A percentile compares a stretch with the other conserved stretches of the same genome.
phyloP scores from a whole-genome alignment of 2,888 invertebrate genomes.

The Plebejus melissa region DNA sequence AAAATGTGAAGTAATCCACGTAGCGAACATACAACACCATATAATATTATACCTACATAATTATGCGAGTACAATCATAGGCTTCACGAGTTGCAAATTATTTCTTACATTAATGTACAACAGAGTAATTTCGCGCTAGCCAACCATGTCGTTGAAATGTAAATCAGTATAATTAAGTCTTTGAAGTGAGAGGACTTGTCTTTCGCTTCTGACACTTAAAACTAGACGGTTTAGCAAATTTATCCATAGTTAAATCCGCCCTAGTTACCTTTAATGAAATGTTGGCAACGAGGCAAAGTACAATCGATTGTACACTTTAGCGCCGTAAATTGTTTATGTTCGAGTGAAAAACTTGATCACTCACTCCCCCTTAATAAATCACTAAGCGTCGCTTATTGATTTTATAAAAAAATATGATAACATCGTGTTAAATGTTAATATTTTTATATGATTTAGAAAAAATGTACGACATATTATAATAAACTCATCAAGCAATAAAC shows the following conservation, averaged over 20 bases:
- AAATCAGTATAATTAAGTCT: constrained; percentile 39
- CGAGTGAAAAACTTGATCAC: not conserved
- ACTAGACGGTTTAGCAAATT: constrained; percentile 37
- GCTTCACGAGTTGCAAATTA: not conserved
- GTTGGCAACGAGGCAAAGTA: constrained; percentile 31
- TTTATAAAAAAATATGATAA: not conserved
- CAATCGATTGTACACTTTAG: constrained; percentile 26
- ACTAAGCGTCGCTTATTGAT: not conserved
- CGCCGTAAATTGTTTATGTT: constrained; percentile 21
- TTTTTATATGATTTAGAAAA: too few species aligned
- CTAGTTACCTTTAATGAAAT: constrained; percentile 33
- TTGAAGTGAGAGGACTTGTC: constrained; percentile 36
- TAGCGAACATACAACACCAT: too few species aligned
- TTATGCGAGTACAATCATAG: not conserved
- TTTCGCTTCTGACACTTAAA: constrained; percentile 37
- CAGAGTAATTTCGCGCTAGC: constrained; percentile 35
- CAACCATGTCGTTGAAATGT: constrained; percentile 34
- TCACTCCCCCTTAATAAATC: not conserved
- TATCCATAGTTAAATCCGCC: constrained; percentile 37
- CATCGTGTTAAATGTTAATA: too few species aligned
- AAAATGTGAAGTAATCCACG: too few species aligned
- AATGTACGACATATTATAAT: too few species aligned
- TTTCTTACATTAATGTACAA: constrained; percentile 30
- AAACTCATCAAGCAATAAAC: too few species aligned
- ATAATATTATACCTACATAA: not conserved